These are phyloP conservation scores for Cheumatopsyche charites DNA, from an alignment of 1,140 invertebrate genomes.

Conservation along the genomic window DNA sequence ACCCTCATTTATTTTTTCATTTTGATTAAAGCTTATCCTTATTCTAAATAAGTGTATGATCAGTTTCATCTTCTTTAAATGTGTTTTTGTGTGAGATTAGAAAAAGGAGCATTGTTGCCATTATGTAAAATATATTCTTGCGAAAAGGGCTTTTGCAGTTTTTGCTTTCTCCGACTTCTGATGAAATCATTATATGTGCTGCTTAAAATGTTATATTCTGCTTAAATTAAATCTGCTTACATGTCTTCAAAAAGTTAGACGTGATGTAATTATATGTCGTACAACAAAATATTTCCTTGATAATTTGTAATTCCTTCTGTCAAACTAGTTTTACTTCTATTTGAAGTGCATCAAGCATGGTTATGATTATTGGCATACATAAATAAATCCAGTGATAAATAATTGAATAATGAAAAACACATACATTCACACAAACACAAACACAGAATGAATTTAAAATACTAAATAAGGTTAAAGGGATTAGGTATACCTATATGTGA, in stretches of 20 bases:
- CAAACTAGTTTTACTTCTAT: neutral
- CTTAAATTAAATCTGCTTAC: conserved; percentile 23
- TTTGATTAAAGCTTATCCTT: too few relatives aligned
- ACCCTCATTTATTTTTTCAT: too few relatives aligned
- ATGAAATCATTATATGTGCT: conserved; percentile 26
- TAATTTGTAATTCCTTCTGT: conserved; percentile 4
- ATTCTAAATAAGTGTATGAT: too few relatives aligned
- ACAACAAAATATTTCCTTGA: neutral
- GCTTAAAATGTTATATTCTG: conserved; percentile 37
- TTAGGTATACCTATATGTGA: too few relatives aligned
- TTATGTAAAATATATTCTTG: conserved; percentile 19
- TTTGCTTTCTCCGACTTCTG: conserved; percentile 31
- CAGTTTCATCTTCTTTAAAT: too few relatives aligned
- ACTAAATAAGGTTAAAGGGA: too few relatives aligned
- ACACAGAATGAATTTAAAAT: neutral
- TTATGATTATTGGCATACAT: conserved; percentile 4
- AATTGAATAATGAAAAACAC: neutral
- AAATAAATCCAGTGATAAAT: neutral
- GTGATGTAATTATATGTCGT: neutral
- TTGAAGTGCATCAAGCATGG: conserved; percentile 21
- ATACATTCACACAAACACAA: conserved; percentile 5
- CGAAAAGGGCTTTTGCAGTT: conserved; percentile 23
- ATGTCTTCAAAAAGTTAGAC: neutral
- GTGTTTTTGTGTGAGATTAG: too few relatives aligned
- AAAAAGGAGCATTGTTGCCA: conserved; percentile 10